Evolutionary conservation across 2,888 invertebrate genomes (phyloP), one percentile per base, ranked within the genome.

Genomic region (Lepidocyrtoides sp.): DNA sequence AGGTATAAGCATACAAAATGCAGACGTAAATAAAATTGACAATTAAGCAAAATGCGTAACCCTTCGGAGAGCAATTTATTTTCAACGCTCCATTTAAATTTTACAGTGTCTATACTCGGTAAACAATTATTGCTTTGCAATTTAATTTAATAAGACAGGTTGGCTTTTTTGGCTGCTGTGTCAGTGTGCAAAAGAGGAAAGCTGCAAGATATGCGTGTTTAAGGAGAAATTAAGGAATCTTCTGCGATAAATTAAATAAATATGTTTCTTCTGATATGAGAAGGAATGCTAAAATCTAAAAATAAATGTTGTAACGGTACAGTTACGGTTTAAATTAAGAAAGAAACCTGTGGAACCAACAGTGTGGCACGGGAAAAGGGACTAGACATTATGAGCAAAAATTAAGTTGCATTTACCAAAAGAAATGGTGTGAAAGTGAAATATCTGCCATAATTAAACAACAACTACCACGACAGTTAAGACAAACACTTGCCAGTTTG

Each of bases 61-160:
- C 32, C 36, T 23, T 60, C 23, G 7, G 36, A 41, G 17, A 29
- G 72, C n/a, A 69, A 85, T 85, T 85, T 85, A 85, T 85, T 85
- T 85, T 72, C 54, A 72, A 57, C 85, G 85, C 85, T 85, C 85
- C 85, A 85, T 85, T 85, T 85, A 87, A n/a, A n/a, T n/a, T 17
- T 79, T 54, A 54, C 29, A 54, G 3, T 72, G 36, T n/a, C 5
- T 77, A 57, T 57, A n/a, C 41, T 12, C 23, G 23, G 51, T 54
- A 29, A 23, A 82, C 54, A 82, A 82, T 82, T 60, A 60, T 41
- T 60, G 57, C 60, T 82, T 36, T 17, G 20, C 82, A 36, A 32
- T 79, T 26, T 79, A 51, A 79, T 79, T 54, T 2, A 79, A 79
- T 54, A 29, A 14, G 54, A 26, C 29, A 79, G 29, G 8, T 54